A percentile compares a stretch with the other conserved stretches of the same genome.
Evolutionary conservation across 2,797 vertebrate species (phyloP).

Genomic region (Notolabrus celidotus): DNA sequence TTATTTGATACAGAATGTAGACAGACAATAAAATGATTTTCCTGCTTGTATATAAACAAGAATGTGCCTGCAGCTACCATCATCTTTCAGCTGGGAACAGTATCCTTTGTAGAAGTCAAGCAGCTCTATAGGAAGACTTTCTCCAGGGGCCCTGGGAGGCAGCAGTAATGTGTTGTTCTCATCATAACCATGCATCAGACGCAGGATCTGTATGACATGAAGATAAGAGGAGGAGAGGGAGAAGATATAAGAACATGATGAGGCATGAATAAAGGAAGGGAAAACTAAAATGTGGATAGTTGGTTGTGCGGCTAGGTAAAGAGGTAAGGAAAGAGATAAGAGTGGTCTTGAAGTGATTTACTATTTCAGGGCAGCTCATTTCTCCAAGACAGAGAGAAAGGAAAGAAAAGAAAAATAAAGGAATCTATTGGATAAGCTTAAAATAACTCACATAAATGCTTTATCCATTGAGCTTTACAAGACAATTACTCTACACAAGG

Average conservation of each 20-base stretch:
- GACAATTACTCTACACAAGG: not conserved
- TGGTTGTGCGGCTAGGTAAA: not conserved
- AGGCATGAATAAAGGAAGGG: not conserved
- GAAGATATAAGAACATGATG: not conserved
- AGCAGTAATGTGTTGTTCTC: constrained; percentile 84
- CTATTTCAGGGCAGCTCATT: not conserved
- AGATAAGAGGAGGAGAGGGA: not conserved
- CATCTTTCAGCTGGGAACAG: constrained; percentile 55
- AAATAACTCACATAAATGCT: not conserved
- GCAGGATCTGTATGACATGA: constrained; percentile 83
- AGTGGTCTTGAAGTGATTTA: not conserved
- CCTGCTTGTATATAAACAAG: constrained; percentile 1
- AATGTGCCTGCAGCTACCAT: constrained; percentile 46
- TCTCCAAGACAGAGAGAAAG: not conserved
- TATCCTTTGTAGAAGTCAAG: constrained; percentile 85
- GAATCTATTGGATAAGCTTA: not conserved
- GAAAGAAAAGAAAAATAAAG: not conserved
- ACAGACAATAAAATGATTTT: not conserved
- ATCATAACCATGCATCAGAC: constrained; percentile 84
- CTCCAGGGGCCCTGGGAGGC: constrained; percentile 86
- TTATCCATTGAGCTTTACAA: not conserved
- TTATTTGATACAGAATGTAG: not conserved
- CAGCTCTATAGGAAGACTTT: constrained; percentile 87
- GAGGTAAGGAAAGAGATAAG: not conserved
- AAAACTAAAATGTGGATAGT: not conserved